Base-by-base conservation (phyloP, 2,888 invertebrate species). In the Drosophila gaucha region DNA sequence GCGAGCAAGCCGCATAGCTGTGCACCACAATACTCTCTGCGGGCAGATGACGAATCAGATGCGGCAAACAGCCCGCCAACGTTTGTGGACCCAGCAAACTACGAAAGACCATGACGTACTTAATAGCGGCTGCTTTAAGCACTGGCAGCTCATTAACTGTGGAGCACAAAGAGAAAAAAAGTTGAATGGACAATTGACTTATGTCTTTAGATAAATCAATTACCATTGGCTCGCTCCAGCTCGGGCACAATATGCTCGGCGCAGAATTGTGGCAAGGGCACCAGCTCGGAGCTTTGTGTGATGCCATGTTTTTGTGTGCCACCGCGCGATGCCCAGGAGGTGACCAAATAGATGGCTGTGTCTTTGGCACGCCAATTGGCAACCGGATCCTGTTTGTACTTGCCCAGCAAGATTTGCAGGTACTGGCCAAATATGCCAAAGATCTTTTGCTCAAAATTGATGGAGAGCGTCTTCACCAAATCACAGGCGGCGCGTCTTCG, bases 401-500 rank as follows among this genome's bases (percentile, higher is more conserved):
- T 96, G 47, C 93, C 92, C 57, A 97, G 90, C 20, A 91, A 89
- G 33, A 89, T 88, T 72, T 91, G 87, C 50, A 98, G 94, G 89
- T 97, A 98, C 84, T 96, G 95, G 0, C 97, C 96, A 90, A 98
- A 97, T 67, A 97, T 96, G 76, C 94, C 94, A 93, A 97, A 96
- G 89, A 98, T 97, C 90, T 96, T 95, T 43, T 94, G 94, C 90
- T 98, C 98, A 91, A 97, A 98, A 89, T 96, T 96, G 79, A 95
- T 94, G 20, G 97, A 96, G 2, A 99, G 93, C 0, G 98, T 96
- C 90, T 96, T 96, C 20, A 99, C 99, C 55, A 99, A 94, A 93
- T 99, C 99, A 92, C 99, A 98, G 43, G 99, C 99, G 22, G 99
- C 97, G 70, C 99, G 94, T 22, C 99, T 94, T 50, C 99, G 93